phyloP scores from a whole-genome alignment of 2,113 vertebrate species.

The Scolopax mira region DNA sequence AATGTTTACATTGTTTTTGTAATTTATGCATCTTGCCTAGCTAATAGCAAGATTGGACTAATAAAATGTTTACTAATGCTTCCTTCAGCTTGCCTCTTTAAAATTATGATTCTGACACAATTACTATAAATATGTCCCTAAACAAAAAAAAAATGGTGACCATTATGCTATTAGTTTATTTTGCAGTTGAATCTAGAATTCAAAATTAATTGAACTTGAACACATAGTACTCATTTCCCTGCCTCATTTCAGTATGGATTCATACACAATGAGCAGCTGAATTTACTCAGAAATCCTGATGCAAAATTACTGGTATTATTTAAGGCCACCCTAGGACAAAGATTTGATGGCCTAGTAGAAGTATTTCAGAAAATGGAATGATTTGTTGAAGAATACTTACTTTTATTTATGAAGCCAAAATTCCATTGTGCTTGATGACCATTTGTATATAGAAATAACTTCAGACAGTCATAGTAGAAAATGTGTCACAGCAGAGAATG shows the following conservation, averaged over 20 bases:
- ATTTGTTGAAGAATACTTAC: neutral
- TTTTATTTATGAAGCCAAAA: neutral
- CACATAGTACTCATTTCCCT: neutral
- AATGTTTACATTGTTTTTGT: neutral
- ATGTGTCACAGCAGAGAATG: neutral
- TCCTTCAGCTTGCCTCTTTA: neutral
- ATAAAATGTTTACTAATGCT: slow-evolving; percentile 8
- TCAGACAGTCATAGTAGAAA: neutral
- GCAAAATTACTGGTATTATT: neutral
- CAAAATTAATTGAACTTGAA: neutral
- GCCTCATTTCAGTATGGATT: neutral
- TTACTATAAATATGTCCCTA: slow-evolving; percentile 3
- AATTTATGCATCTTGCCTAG: neutral
- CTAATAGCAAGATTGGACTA: neutral
- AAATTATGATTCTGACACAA: neutral
- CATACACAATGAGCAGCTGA: neutral
- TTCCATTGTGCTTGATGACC: neutral
- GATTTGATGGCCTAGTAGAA: neutral
- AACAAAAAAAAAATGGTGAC: neutral
- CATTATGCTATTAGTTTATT: neutral
- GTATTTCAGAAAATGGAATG: neutral
- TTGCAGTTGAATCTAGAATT: slow-evolving; percentile 4
- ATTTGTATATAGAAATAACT: neutral
- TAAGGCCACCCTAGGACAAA: neutral
- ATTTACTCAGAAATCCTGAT: neutral